A percentile compares a stretch with the other conserved stretches of the same genome.
Evolutionary conservation across 1,140 invertebrate genomes (phyloP).

Genomic region (Himalopsyche phryganea): DNA sequence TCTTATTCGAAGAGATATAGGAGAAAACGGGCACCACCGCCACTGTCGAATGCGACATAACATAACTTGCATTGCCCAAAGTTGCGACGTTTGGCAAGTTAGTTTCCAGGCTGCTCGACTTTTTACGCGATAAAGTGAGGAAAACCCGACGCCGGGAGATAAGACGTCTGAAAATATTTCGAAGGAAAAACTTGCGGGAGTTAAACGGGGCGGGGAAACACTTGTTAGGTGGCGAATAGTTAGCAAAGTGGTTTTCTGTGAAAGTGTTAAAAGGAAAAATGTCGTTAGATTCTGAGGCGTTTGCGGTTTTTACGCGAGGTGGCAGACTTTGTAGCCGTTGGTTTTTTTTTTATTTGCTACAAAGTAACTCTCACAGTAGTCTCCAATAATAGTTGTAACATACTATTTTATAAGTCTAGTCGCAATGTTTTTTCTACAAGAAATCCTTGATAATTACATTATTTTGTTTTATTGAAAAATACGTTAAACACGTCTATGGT

Average conservation of each 20-base stretch:
- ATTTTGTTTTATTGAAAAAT: too few relatives aligned
- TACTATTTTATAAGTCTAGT: too few relatives aligned
- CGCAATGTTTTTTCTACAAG: too few relatives aligned
- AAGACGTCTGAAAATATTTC: conserved; percentile 5
- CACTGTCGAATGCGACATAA: not conserved
- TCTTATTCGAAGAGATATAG: too few relatives aligned
- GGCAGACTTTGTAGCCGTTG: too few relatives aligned
- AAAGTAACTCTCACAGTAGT: too few relatives aligned
- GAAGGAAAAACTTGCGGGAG: not conserved
- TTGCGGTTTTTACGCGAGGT: too few relatives aligned
- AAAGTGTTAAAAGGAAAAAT: not conserved
- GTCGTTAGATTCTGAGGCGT: too few relatives aligned
- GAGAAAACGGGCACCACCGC: not conserved
- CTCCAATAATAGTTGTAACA: too few relatives aligned
- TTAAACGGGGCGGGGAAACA: conserved; percentile 2
- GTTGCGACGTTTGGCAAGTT: conserved; percentile 1
- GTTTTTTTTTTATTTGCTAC: too few relatives aligned
- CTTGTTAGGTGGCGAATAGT: conserved; percentile 15
- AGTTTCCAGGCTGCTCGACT: not conserved
- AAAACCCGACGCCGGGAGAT: conserved; percentile 8
- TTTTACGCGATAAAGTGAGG: conserved; percentile 17
- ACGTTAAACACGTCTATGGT: too few relatives aligned
- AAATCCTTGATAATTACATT: too few relatives aligned
- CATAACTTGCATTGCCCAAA: not conserved
- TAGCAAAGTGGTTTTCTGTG: conserved; percentile 2